These are phyloP conservation scores for Bombus soroeensis DNA, from an alignment of 1,140 invertebrate genomes.

Conservation along the genomic window DNA sequence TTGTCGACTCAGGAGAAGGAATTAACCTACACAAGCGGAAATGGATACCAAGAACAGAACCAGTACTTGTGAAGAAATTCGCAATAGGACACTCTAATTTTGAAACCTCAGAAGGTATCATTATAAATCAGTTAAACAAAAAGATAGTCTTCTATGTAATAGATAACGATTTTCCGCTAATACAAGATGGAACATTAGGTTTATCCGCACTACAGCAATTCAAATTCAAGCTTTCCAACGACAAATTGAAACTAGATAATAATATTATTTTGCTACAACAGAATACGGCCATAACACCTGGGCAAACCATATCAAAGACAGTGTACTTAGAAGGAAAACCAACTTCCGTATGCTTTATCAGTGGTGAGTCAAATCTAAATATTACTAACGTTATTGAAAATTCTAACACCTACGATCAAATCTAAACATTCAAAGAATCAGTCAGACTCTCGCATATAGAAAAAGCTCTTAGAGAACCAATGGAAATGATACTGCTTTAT, in stretches of 20 bases:
- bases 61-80: not conserved
- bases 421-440: not conserved
- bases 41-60: not conserved
- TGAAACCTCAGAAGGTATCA: not conserved
- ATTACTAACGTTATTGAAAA: not conserved
- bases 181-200: constrained; percentile 15
- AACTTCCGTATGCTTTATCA: not conserved
- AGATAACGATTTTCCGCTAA: not conserved
- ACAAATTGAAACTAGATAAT: not conserved
- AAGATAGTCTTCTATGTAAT: not conserved
- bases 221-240: not conserved
- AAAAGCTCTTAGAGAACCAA: not conserved
- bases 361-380: not conserved
- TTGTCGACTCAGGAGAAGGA: not conserved
- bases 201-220: not conserved
- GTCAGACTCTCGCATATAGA: not conserved
- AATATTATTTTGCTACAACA: not conserved
- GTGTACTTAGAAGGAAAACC: not conserved
- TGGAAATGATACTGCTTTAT: not conserved
- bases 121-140: not conserved
- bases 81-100: not conserved
- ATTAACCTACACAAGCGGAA: not conserved
- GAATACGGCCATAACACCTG: not conserved
- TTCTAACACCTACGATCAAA: not conserved
- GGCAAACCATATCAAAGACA: not conserved